phyloP scores from a whole-genome alignment of 1,140 invertebrate species.

The Musca domestica region DNA sequence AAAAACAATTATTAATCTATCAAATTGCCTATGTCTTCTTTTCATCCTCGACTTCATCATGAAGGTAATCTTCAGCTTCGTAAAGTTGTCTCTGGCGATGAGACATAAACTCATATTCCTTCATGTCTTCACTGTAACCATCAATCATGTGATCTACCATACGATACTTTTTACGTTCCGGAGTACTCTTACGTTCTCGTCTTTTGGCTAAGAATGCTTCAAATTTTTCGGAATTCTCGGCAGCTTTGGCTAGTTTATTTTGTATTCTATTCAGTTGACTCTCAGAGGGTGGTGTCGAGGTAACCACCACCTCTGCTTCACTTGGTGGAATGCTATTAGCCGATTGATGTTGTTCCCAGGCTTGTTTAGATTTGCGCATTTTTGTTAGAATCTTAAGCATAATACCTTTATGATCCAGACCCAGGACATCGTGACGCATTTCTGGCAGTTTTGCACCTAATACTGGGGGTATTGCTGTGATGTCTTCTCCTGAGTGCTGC shows the following conservation, averaged over 20 bases:
- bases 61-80: conserved; percentile 4
- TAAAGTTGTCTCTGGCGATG: not conserved
- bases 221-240: conserved; percentile 25
- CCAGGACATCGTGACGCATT: conserved; percentile 72
- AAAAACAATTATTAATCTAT: no score
- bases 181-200: conserved; percentile 32
- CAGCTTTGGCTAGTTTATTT: conserved; percentile 10
- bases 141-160: conserved; percentile 13
- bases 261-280: conserved; percentile 17
- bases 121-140: not conserved
- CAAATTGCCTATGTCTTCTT: not conserved
- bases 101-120: not conserved
- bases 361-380: conserved; percentile 56
- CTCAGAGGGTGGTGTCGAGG: not conserved
- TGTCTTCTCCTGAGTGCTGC: not conserved
- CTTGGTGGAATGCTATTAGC: not conserved
- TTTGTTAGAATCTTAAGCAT: conserved; percentile 58
- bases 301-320: not conserved
- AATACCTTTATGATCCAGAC: conserved; percentile 65
- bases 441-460: conserved; percentile 49
- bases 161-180: conserved; percentile 35
- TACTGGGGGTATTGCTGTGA: not conserved
- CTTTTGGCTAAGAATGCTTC: conserved; percentile 33
- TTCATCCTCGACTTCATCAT: not conserved
- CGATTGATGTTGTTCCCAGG: conserved; percentile 52